Percentiles rank a stretch among this genome's conserved stretches.
phyloP scores from a whole-genome alignment of 2,113 vertebrate species.

The Galeopterus variegatus region DNA sequence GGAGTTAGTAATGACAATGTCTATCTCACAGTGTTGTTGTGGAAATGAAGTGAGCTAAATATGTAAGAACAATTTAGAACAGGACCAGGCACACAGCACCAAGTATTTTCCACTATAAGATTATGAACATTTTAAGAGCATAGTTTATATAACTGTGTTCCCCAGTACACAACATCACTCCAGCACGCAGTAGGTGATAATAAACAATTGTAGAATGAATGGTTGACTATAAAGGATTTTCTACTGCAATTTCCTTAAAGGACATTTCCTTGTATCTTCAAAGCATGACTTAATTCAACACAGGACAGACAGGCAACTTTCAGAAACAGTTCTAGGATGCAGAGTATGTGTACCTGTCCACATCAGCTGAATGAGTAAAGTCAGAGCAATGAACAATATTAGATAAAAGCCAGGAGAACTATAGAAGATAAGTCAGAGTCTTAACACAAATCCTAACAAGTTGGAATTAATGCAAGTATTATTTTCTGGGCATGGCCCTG shows the following conservation, averaged over 20 bases:
- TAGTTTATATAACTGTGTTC: neutral
- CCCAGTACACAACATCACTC: neutral
- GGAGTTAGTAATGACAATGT: neutral
- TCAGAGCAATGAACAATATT: neutral
- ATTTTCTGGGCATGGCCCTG: constrained; percentile 11
- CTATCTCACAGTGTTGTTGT: neutral
- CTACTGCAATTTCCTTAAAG: constrained; percentile 4
- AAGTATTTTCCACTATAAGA: neutral
- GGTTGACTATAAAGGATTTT: neutral
- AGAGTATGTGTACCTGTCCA: neutral
- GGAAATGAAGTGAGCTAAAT: neutral
- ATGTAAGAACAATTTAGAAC: neutral
- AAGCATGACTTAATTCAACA: neutral
- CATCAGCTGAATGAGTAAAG: neutral
- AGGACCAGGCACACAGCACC: neutral
- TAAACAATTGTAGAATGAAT: neutral
- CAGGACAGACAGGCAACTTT: neutral
- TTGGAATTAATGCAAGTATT: constrained; percentile 18
- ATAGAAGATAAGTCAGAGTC: neutral
- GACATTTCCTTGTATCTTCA: neutral
- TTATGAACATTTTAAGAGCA: neutral
- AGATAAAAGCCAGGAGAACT: neutral
- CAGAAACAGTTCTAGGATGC: neutral
- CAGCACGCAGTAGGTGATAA: neutral
- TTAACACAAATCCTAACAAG: constrained; percentile 36